Evolutionary conservation across 2,797 vertebrate species (phyloP).

Genomic region (Podargus strigoides): DNA sequence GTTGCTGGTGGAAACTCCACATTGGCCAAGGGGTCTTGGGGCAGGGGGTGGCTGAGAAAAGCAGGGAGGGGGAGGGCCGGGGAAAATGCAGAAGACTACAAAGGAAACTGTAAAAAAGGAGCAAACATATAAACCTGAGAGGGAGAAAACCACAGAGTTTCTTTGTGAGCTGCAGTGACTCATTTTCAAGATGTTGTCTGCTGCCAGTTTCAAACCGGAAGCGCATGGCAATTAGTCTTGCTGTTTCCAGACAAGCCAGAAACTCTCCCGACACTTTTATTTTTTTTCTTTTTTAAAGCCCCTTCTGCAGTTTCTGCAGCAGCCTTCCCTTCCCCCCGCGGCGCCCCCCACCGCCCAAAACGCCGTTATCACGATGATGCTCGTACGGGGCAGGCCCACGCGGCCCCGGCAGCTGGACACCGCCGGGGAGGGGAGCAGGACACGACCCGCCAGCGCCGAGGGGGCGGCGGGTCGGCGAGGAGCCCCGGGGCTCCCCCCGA

Average conservation of each 20-base stretch:
- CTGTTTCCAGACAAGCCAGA: conserved; percentile 97
- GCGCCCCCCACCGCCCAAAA: background rate
- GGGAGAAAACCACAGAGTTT: conserved; percentile 82
- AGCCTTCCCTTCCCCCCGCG: conserved; percentile 5
- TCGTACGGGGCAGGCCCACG: background rate
- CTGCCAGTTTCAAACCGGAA: conserved; percentile 99
- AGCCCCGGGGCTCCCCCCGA: background rate
- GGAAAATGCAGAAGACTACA: conserved; percentile 72
- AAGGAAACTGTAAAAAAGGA: conserved; percentile 78
- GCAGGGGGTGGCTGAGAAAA: background rate
- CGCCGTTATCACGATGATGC: background rate
- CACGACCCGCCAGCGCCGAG: too few relatives aligned
- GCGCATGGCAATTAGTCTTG: conserved; percentile 98
- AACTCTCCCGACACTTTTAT: conserved; percentile 70
- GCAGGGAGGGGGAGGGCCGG: background rate
- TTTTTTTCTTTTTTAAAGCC: conserved; percentile 67
- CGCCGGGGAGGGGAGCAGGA: background rate
- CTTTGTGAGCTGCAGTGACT: conserved; percentile 97
- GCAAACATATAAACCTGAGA: conserved; percentile 80
- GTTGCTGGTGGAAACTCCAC: background rate
- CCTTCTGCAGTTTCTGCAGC: conserved; percentile 69
- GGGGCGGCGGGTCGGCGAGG: background rate
- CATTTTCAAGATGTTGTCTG: conserved; percentile 98
- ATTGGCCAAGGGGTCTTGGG: too few relatives aligned
- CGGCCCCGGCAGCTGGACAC: background rate